These are phyloP conservation scores for Branchipolynoe longqiensis DNA, from an alignment of 2,888 invertebrate species.

Conservation along the genomic window DNA sequence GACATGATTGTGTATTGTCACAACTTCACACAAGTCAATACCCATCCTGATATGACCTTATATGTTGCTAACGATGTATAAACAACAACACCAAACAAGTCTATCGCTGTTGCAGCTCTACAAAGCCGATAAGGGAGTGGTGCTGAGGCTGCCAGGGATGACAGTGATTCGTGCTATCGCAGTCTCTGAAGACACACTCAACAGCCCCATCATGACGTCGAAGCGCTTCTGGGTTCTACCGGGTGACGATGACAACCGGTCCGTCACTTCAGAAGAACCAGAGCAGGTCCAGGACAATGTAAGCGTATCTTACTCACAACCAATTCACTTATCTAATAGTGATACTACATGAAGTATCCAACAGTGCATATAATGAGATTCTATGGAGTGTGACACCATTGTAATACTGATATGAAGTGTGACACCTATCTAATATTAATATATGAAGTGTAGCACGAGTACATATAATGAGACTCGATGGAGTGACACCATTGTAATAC, in stretches of 20 bases:
- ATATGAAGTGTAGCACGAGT: too few relatives aligned
- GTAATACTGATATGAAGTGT: too few relatives aligned
- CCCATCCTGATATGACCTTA: too few relatives aligned
- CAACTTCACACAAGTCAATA: too few relatives aligned
- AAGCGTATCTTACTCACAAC: not conserved
- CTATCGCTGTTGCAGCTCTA: slow-evolving; percentile 74
- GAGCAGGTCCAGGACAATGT: slow-evolving; percentile 4
- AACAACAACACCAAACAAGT: too few relatives aligned
- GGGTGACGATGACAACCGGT: slow-evolving; percentile 69
- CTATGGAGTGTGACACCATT: too few relatives aligned
- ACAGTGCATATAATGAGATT: too few relatives aligned
- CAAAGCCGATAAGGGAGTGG: slow-evolving; percentile 76
- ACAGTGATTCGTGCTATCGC: slow-evolving; percentile 80
- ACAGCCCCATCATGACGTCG: slow-evolving; percentile 80
- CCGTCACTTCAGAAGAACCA: slow-evolving; percentile 43
- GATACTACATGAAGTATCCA: too few relatives aligned
- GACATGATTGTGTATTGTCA: too few relatives aligned
- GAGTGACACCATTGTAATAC: too few relatives aligned
- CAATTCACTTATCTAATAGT: not conserved
- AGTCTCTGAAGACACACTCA: slow-evolving; percentile 74
- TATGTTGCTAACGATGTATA: not conserved
- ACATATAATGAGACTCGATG: too few relatives aligned
- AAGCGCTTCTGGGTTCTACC: slow-evolving; percentile 78
- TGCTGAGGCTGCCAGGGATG: slow-evolving; percentile 77
- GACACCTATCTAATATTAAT: too few relatives aligned